Conservation (phyloP, 1,140 invertebrate genomes). For the Bradysia coprophila region DNA sequence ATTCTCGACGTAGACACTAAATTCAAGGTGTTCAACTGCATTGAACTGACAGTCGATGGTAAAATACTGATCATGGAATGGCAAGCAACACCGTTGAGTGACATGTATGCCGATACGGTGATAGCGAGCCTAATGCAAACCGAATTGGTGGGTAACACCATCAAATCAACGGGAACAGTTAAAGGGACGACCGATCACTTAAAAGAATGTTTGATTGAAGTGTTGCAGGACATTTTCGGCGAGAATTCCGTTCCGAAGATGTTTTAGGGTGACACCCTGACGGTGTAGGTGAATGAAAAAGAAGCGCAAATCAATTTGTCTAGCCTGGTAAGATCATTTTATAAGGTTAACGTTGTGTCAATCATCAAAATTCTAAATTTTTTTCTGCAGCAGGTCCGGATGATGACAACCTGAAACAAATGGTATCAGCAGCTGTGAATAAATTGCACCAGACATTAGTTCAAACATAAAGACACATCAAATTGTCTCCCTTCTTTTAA, state of each 20-base stretch:
- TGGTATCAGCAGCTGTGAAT: constrained; percentile 66
- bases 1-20: constrained; percentile 48
- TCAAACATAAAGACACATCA: too few species aligned
- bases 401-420: constrained; percentile 66
- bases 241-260: constrained; percentile 87
- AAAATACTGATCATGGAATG: constrained; percentile 80
- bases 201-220: constrained; percentile 84
- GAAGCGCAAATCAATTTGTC: constrained; percentile 72
- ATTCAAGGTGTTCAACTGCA: constrained; percentile 53
- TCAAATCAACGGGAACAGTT: constrained; percentile 36
- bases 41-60: constrained; percentile 69
- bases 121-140: constrained; percentile 66
- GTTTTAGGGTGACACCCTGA: constrained; percentile 76
- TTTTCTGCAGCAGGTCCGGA: constrained; percentile 40
- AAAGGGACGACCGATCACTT: constrained; percentile 72
- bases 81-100: constrained; percentile 84
- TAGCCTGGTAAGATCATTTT: constrained; percentile 41
- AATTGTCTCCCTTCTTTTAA: too few species aligned
- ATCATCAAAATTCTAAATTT: too few species aligned
- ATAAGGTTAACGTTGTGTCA: too few species aligned
- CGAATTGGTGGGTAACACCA: constrained; percentile 39
- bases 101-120: constrained; percentile 95
- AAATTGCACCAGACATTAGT: constrained; percentile 73
- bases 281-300: constrained; percentile 69
- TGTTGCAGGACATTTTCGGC: constrained; percentile 89